Percentiles rank a stretch among this genome's conserved stretches.
phyloP scores from a whole-genome alignment of 1,140 invertebrate genomes.

The Euwallacea similis region DNA sequence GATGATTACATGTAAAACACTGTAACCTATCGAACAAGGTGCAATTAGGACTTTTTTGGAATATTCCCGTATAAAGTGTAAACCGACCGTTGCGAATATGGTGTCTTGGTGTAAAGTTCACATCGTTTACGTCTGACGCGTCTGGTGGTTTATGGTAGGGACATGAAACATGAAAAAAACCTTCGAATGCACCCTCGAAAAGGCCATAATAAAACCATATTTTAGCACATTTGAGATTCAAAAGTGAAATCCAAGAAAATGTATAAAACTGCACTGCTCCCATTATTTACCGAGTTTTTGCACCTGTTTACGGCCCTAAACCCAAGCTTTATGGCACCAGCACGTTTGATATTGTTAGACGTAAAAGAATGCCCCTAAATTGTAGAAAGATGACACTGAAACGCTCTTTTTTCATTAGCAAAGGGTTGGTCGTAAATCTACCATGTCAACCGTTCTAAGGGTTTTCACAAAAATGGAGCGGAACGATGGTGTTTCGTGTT shows the following conservation, averaged over 20 bases:
- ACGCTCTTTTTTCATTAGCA: constrained; percentile 39
- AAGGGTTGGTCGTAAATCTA: constrained; percentile 39
- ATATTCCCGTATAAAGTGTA: too few species aligned
- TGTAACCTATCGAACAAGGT: neutral
- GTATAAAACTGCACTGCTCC: constrained; percentile 19
- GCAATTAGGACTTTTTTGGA: neutral
- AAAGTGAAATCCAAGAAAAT: constrained; percentile 16
- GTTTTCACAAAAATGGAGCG: constrained; percentile 28
- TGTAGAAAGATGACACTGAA: constrained; percentile 35
- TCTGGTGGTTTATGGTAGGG: too few species aligned
- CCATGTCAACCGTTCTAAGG: constrained; percentile 21
- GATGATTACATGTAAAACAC: neutral
- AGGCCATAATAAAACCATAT: constrained; percentile 9
- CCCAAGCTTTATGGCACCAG: constrained; percentile 37
- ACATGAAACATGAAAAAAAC: too few species aligned
- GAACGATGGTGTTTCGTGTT: constrained; percentile 10
- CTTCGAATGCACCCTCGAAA: too few species aligned
- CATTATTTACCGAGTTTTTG: constrained; percentile 27
- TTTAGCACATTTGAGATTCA: constrained; percentile 24
- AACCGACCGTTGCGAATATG: too few species aligned
- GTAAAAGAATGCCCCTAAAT: constrained; percentile 34
- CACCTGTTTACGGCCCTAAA: constrained; percentile 38
- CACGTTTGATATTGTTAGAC: constrained; percentile 35
- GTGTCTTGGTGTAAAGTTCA: too few species aligned
- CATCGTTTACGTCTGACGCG: too few species aligned